Base-by-base conservation (phyloP, 2,113 vertebrate species). In the Hipposideros armiger region DNA sequence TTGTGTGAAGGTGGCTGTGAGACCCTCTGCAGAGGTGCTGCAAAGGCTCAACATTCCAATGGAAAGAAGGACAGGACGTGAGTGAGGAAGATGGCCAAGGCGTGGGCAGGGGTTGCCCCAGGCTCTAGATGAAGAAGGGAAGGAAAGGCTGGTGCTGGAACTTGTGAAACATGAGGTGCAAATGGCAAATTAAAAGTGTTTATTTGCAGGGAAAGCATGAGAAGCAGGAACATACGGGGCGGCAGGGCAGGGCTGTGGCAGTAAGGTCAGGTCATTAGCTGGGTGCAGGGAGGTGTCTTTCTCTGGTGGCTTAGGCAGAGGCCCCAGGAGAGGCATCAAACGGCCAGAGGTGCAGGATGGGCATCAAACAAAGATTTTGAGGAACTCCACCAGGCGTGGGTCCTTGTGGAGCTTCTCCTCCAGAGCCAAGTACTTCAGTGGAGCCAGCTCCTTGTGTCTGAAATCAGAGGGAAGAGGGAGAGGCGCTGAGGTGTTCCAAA, bases 341-440 rank as follows among this genome's bases (percentile, higher is more conserved):
- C 7, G 26, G 17, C 24, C 11, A 28, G 62, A 58, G 40, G 82
- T 56, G 26, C 3, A 2, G 60, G 36, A 56, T 47, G 19, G 24
- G 11, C 56, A 32, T 97, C 78, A 97, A 22, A 11, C 0, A 0
- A 80, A 73, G 10, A 89, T 83, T 95, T 42, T 0, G 0, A 98
- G 85, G 73, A 98, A 80, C 24, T 97, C 96, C 1, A 83, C 50
- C 14, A 98, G 97, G 76, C 92, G 95, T 11, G 98, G 98, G 28
- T 99, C 99, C 77, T 97, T 98, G 96, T 56, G 96, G 36, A 99
- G 98, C 76, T 98, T 98, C 62, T 99, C 98, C 56, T 98, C 92
- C 58, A 99, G 94, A 4, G 98, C 98, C 64, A 98, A 32, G 50
- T 98, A 98, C 81, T 98, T 98, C 87, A 98, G 90, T 0, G 98